Conservation (phyloP, 2,113 vertebrate species). For the Toxotes jaculatrix region DNA sequence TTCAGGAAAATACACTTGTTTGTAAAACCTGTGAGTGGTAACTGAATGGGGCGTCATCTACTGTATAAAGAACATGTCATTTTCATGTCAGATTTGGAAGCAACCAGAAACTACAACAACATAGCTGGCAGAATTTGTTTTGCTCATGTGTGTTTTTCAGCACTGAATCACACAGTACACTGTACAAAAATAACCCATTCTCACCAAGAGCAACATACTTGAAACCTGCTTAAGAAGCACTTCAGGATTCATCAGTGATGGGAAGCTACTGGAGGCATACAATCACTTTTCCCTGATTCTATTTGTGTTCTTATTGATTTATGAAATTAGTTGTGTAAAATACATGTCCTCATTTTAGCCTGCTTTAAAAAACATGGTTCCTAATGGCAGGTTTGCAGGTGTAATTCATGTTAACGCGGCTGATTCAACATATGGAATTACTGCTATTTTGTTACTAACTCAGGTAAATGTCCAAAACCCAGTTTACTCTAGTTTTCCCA, state of each 20-base stretch:
- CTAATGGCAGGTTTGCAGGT: neutral
- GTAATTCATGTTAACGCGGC: slow-evolving; percentile 4
- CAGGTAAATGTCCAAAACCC: neutral
- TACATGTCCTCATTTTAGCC: slow-evolving; percentile 8
- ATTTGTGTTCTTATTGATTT: slow-evolving; percentile 20
- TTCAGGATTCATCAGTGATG: slow-evolving; percentile 35
- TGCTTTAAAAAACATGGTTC: slow-evolving; percentile 6
- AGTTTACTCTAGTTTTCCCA: slow-evolving; percentile 26
- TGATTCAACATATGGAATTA: neutral
- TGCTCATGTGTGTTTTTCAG: slow-evolving; percentile 1
- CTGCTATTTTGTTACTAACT: neutral
- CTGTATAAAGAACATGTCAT: neutral
- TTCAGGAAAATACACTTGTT: neutral
- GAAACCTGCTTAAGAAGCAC: slow-evolving; percentile 43
- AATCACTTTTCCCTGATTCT: slow-evolving; percentile 1
- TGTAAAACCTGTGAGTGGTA: neutral
- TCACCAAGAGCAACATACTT: slow-evolving; percentile 33
- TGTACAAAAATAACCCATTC: slow-evolving; percentile 4
- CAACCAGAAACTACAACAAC: neutral
- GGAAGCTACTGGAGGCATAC: slow-evolving; percentile 11
- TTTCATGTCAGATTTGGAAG: neutral
- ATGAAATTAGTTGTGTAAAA: slow-evolving; percentile 21
- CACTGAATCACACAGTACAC: slow-evolving; percentile 21
- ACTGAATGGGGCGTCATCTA: neutral
- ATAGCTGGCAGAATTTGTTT: neutral